Base-by-base conservation (phyloP, 2,113 vertebrate genomes). In the Empidonax traillii region DNA sequence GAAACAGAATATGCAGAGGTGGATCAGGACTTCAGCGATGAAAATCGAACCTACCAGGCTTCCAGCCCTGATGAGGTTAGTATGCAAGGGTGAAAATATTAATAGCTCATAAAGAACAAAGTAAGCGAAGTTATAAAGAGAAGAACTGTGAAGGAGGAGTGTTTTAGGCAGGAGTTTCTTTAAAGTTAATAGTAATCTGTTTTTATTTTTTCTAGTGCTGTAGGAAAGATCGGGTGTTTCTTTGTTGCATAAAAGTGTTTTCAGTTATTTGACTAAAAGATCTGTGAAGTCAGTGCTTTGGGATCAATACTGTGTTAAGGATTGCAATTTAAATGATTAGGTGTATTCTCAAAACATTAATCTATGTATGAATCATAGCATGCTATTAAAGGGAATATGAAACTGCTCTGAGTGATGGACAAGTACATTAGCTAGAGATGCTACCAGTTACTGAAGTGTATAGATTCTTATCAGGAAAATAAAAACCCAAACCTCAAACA, bases 51-150 rank as follows among this genome's bases (percentile, higher is more conserved):
- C 27, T 99, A 99, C 97, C 99, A 99, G 97, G 99, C 99, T 53
- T 99, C 99, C 93, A 99, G 99, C 90, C 99, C 99, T 0, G 99
- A 99, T 31, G 99, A 99, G 99, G 99, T 99, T 87, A 95, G 96
- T 91, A 4, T 55, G 31, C 39, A n/a, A 62, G 49, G 59, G 17
- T 66, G 25, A 51, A 76, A 83, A 59, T 73, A 19, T 9, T 27
- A 31, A 0, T 52, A 11, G 21, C 9, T 39, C 10, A 0, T 31
- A 14, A 92, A 82, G 13, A 61, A 37, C 0, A 1, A 41, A 9
- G 8, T 61, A 71, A 72, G 20, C 16, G 15, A 55, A 55, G 25
- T n/a, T 68, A 14, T 53, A 71, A 85, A 76, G 12, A 63, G 25
- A 23, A 68, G 49, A 90, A 22, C 28, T 37, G 20, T 46, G 35